These are phyloP conservation scores for Callipepla californica DNA, from an alignment of 2,113 vertebrate species.

Conservation along the genomic window DNA sequence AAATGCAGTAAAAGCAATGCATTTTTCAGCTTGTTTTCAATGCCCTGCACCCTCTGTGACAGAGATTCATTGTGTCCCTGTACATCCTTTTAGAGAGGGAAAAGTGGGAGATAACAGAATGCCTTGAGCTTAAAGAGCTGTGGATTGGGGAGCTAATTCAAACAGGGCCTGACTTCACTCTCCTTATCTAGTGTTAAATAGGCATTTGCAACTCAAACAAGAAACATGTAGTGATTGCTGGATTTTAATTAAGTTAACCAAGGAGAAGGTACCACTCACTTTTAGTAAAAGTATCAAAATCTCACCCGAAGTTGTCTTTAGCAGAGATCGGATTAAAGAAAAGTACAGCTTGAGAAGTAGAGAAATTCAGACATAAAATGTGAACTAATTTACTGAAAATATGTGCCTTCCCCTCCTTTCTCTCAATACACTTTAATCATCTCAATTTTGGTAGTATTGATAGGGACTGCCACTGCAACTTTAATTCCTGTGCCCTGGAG, in stretches of 20 bases:
- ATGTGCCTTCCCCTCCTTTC: background rate
- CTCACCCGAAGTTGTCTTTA: background rate
- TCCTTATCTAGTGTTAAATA: background rate
- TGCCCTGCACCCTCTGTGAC: background rate
- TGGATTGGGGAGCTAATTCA: background rate
- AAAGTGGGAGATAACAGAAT: background rate
- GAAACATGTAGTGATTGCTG: background rate
- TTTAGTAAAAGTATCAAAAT: background rate
- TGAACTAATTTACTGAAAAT: background rate
- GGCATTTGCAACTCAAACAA: background rate
- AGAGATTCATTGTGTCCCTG: background rate
- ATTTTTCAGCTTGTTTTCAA: background rate
- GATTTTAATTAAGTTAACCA: background rate
- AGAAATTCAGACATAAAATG: background rate
- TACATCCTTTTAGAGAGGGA: background rate
- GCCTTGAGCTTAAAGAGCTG: background rate
- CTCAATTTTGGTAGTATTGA: background rate
- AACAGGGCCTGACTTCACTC: background rate
- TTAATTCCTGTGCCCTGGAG: background rate
- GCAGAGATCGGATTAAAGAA: background rate
- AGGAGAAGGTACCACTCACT: background rate
- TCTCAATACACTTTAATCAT: background rate
- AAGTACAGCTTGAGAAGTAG: background rate
- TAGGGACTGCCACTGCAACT: background rate
- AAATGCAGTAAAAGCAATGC: background rate